Evolutionary conservation across 2,113 vertebrate genomes (phyloP).

Genomic region (Daubentonia madagascariensis): DNA sequence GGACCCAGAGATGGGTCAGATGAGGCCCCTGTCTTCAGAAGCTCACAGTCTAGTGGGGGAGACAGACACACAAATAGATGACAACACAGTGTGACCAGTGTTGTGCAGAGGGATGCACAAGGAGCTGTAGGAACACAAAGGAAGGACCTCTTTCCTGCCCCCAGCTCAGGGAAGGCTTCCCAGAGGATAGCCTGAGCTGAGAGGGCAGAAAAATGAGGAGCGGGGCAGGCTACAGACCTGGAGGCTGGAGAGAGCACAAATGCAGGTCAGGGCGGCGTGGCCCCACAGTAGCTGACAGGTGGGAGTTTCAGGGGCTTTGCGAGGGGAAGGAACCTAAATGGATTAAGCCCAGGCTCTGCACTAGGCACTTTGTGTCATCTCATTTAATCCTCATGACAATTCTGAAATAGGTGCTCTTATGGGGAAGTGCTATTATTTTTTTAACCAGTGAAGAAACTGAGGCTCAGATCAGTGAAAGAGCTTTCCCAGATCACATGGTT

Average conservation of each 20-base stretch:
- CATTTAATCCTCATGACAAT: not conserved
- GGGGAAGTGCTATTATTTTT: not conserved
- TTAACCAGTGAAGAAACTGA: not conserved
- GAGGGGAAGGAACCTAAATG: not conserved
- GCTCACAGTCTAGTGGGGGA: not conserved
- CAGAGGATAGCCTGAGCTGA: not conserved
- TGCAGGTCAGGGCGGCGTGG: not conserved
- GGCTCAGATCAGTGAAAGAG: not conserved
- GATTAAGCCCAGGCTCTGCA: not conserved
- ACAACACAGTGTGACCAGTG: not conserved
- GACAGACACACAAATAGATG: not conserved
- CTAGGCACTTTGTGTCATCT: not conserved
- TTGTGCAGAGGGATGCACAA: too few species aligned
- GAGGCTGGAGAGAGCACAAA: not conserved
- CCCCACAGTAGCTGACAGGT: not conserved
- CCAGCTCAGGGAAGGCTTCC: not conserved
- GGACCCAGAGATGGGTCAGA: not conserved
- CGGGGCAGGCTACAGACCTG: rapidly evolving
- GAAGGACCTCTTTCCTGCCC: not conserved
- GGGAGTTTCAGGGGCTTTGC: not conserved
- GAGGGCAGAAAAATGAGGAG: not conserved
- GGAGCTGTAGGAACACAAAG: not conserved
- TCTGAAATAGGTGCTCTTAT: not conserved
- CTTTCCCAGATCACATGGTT: not conserved
- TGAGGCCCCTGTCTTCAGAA: not conserved